Evolutionary conservation across 1,140 invertebrate species (phyloP).

Genomic region (Oryctes rhinoceros): DNA sequence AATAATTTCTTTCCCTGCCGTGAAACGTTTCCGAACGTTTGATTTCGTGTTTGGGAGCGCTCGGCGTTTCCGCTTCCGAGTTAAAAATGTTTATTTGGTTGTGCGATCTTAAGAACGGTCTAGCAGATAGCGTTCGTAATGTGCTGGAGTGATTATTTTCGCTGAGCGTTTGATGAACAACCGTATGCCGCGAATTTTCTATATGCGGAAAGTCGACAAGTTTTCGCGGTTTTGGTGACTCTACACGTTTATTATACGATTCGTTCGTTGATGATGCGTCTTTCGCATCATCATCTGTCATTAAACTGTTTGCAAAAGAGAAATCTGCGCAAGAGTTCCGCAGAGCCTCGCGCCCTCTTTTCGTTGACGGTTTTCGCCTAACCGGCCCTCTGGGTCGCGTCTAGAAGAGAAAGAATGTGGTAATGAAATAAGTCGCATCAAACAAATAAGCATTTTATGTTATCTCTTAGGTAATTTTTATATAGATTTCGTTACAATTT

Average conservation of each 20-base stretch:
- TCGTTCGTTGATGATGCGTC: background rate
- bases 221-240: background rate
- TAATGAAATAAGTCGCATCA: no score
- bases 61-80: background rate
- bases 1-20: no score
- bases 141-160: background rate
- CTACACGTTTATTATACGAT: background rate
- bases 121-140: background rate
- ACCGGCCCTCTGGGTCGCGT: background rate
- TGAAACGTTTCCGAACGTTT: no score
- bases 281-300: background rate
- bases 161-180: background rate
- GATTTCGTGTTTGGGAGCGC: no score
- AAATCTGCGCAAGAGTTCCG: background rate
- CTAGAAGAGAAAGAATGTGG: background rate
- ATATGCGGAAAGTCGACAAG: background rate
- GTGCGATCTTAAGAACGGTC: no score
- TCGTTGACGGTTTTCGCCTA: background rate
- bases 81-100: no score
- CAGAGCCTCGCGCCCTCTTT: background rate
- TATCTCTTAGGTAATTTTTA: no score
- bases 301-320: background rate
- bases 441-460: no score
- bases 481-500: no score
- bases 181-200: background rate